A percentile compares a stretch with the other conserved stretches of the same genome.
Evolutionary conservation across 2,113 vertebrate species (phyloP).

Genomic region (Girardinichthys multiradiatus): DNA sequence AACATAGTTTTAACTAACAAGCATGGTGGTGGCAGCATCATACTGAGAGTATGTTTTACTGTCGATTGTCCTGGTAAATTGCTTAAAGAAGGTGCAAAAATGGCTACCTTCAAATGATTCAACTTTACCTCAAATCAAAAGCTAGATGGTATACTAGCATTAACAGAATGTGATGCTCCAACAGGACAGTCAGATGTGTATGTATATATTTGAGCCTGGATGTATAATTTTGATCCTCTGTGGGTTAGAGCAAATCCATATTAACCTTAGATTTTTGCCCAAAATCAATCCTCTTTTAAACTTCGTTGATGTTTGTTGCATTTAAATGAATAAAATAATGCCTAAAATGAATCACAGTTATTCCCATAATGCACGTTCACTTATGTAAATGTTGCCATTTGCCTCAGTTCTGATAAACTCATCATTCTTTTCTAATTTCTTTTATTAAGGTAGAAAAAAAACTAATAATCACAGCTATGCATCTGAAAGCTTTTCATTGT

Average conservation of each 20-base stretch:
- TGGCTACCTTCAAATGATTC: neutral
- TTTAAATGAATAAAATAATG: neutral
- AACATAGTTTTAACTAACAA: neutral
- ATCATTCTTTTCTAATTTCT: neutral
- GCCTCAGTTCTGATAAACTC: neutral
- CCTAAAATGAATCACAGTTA: too few species aligned
- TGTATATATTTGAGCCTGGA: too few species aligned
- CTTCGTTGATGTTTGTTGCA: neutral
- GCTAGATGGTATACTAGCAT: neutral
- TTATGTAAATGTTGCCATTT: neutral
- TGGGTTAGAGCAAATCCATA: too few species aligned
- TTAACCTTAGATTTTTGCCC: too few species aligned
- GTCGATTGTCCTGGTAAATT: neutral
- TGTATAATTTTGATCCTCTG: too few species aligned
- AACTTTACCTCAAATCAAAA: neutral
- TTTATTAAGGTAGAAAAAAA: neutral
- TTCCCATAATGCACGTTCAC: too few species aligned
- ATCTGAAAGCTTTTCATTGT: slow-evolving; percentile 19
- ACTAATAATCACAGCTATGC: neutral
- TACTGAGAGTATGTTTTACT: neutral
- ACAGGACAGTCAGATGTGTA: too few species aligned
- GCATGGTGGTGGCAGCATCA: neutral
- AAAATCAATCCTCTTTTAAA: too few species aligned
- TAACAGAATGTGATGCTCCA: too few species aligned
- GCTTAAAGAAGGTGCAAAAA: neutral